Base-by-base conservation (phyloP, 2,888 invertebrate genomes). In the Xestia sexstrigata region DNA sequence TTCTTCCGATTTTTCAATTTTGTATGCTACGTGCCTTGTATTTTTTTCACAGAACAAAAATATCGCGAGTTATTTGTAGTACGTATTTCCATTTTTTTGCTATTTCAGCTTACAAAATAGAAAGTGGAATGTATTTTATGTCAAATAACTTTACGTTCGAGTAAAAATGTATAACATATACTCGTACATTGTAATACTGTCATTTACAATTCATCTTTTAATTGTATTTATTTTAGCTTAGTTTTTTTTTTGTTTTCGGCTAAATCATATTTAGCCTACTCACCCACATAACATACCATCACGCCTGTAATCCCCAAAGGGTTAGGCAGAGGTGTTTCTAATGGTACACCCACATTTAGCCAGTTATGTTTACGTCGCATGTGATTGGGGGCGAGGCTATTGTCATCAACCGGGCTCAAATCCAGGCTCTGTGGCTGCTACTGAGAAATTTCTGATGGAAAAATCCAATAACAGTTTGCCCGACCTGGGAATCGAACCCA, bases 41-140 rank as follows among this genome's bases (percentile, higher is more conserved):
- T 73, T 52, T 52, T 39, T 69, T 3, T 26, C 26, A 17, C 30
- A 30, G 17, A 55, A 30, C 9, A 60, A 63, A 55, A 70, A 35
- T 17, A 23, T 55, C n/a, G 5, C 30, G 15, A 47, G 20, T 47
- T 60, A 26, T 30, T 70, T 69, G 11, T 35, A 42, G 45, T 45
- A 74, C n/a, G 9, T 35, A 20, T 26, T 5, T 49, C 0, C 1
- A 30, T 8, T n/a, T 23, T 30, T 42, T 45, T 55, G 23, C 13
- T 30, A 20, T 74, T 74, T 39, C 9, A 7, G 35, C 15, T 26
- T 4, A 47, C 35, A 71, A 58, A 71, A 74, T 47, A 71, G 35
- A 45, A 58, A 9, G 20, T n/a, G n/a, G 45, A 74, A 74, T 55
- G 49, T 68, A 60, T 42, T 73, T 52, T 9, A 17, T 30, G 42